Evolutionary conservation across 1,140 invertebrate genomes (phyloP).

Genomic region (Tenebrio molitor): DNA sequence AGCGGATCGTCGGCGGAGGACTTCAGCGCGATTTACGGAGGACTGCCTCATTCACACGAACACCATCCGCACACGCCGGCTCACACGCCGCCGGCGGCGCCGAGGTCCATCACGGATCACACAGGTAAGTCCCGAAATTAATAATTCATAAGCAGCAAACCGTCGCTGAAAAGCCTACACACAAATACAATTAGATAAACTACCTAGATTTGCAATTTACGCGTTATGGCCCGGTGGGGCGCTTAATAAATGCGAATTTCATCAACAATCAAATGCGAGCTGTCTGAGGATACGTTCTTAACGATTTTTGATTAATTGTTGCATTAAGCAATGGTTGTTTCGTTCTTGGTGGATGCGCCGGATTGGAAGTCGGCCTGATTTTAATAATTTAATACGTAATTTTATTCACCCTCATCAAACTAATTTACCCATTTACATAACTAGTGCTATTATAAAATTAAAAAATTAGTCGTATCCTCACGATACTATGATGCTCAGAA

Average conservation of each 20-base stretch:
- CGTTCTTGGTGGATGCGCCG: too few relatives aligned
- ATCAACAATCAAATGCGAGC: constrained; percentile 25
- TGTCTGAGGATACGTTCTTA: too few relatives aligned
- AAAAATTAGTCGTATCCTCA: too few relatives aligned
- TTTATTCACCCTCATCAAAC: too few relatives aligned
- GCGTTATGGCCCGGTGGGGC: not conserved
- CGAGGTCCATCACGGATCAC: constrained; percentile 73
- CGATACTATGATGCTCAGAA: too few relatives aligned
- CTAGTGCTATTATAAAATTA: too few relatives aligned
- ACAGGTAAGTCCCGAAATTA: constrained; percentile 65
- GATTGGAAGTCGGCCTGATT: too few relatives aligned
- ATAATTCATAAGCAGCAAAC: constrained; percentile 36
- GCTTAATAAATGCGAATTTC: constrained; percentile 20
- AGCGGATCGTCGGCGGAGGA: constrained; percentile 85
- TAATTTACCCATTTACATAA: too few relatives aligned
- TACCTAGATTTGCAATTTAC: constrained; percentile 27
- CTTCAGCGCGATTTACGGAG: constrained; percentile 81
- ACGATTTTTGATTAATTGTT: too few relatives aligned
- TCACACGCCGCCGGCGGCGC: constrained; percentile 72
- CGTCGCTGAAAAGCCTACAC: constrained; percentile 23
- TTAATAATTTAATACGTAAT: too few relatives aligned
- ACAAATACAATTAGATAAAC: constrained; percentile 18
- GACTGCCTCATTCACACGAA: constrained; percentile 68
- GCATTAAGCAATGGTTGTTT: too few relatives aligned
- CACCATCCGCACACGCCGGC: constrained; percentile 71